A percentile compares a stretch with the other conserved stretches of the same genome.
Evolutionary conservation across 2,797 vertebrate species (phyloP).

Genomic region (Helarctos malayanus): DNA sequence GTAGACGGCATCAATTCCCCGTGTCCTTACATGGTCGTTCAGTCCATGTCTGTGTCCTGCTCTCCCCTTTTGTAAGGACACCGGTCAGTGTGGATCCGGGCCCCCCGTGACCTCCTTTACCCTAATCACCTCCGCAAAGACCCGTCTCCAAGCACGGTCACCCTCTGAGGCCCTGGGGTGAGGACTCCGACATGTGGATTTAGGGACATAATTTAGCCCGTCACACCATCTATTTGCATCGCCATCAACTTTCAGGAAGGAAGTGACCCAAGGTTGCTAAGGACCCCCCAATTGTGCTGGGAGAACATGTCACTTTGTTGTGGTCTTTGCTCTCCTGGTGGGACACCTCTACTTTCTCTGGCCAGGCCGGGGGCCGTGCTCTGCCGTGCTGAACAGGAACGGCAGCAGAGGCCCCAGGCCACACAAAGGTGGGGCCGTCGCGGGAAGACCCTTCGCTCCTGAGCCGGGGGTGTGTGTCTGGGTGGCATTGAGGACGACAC

Average conservation of each 20-base stretch:
- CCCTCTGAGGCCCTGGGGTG: background rate
- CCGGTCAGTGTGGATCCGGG: background rate
- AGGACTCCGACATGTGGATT: too few species aligned
- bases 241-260: background rate
- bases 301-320: background rate
- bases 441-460: background rate
- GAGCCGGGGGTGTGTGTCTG: background rate
- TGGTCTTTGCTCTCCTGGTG: background rate
- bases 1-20: accelerated
- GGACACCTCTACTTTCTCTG: background rate
- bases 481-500: background rate
- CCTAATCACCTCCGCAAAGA: background rate
- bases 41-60: background rate
- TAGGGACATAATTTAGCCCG: background rate
- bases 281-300: background rate
- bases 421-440: background rate
- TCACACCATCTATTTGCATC: background rate
- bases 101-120: too few species aligned
- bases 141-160: background rate
- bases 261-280: background rate
- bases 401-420: background rate
- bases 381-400: background rate
- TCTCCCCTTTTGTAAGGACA: background rate
- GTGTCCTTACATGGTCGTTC: accelerated
- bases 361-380: background rate